A percentile compares a stretch with the other conserved stretches of the same genome.
Evolutionary conservation across 1,140 invertebrate genomes (phyloP).

Genomic region (Brachystomella parvula): DNA sequence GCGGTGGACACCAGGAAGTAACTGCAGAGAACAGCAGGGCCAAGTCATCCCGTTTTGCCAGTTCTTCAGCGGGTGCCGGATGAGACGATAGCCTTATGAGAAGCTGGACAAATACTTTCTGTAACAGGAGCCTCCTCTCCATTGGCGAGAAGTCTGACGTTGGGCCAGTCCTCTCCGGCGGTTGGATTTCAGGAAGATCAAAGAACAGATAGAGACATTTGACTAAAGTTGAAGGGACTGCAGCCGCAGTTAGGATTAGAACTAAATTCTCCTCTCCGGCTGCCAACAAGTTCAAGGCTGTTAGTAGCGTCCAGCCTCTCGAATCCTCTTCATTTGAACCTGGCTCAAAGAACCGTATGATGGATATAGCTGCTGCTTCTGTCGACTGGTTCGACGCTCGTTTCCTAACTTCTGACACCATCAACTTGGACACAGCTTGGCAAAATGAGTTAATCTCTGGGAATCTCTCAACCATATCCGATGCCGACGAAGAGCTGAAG

Average conservation of each 20-base stretch:
- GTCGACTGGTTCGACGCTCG: slow-evolving; percentile 92
- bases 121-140: slow-evolving; percentile 81
- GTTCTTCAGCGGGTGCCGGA: slow-evolving; percentile 84
- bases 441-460: slow-evolving; percentile 86
- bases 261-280: slow-evolving; percentile 70
- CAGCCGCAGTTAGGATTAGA: slow-evolving; percentile 87
- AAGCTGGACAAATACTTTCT: slow-evolving; percentile 94
- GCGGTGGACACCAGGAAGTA: slow-evolving; percentile 82
- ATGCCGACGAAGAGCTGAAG: slow-evolving; percentile 77
- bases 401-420: slow-evolving; percentile 88
- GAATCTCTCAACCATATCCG: slow-evolving; percentile 92
- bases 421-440: slow-evolving; percentile 85
- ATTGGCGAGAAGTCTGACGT: slow-evolving; percentile 78
- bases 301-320: slow-evolving; percentile 93
- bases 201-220: slow-evolving; percentile 99
- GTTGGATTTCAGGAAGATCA: slow-evolving; percentile 76
- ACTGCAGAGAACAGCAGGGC: slow-evolving; percentile 92
- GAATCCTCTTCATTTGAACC: slow-evolving; percentile 70
- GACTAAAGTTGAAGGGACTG: slow-evolving; percentile 92
- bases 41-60: slow-evolving; percentile 92
- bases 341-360: slow-evolving; percentile 91
- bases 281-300: slow-evolving; percentile 79
- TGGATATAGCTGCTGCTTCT: slow-evolving; percentile 88
- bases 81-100: slow-evolving; percentile 87
- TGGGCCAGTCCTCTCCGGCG: slow-evolving; percentile 49